Percentiles rank a stretch among this genome's conserved stretches.
These are phyloP conservation scores for Sminthurinus aureus DNA, from an alignment of 2,888 invertebrate species.

Conservation along the genomic window DNA sequence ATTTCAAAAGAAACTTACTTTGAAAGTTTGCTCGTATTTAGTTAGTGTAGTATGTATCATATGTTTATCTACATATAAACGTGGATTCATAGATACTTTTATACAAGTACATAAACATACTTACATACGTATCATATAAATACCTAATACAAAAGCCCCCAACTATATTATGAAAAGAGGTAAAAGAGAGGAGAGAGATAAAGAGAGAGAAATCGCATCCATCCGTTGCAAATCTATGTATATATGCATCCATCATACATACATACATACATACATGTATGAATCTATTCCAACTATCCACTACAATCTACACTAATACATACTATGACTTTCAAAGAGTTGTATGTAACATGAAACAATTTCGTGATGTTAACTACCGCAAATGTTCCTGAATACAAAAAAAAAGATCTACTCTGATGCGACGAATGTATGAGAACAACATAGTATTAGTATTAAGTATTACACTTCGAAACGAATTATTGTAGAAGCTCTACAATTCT, in stretches of 20 bases:
- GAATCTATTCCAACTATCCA: too few relatives aligned
- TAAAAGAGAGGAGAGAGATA: background rate
- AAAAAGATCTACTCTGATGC: background rate
- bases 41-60: too few relatives aligned
- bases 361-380: slow-evolving; percentile 5
- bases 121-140: background rate
- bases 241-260: background rate
- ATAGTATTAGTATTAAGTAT: too few relatives aligned
- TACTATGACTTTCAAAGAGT: background rate
- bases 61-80: too few relatives aligned
- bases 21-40: background rate
- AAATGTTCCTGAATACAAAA: background rate
- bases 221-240: slow-evolving; percentile 29
- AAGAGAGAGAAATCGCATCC: slow-evolving; percentile 21
- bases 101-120: too few relatives aligned
- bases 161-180: background rate
- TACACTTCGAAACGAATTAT: too few relatives aligned
- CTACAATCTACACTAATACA: background rate
- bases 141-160: background rate
- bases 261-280: too few relatives aligned
- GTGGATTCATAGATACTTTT: too few relatives aligned
- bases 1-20: background rate
- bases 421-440: background rate
- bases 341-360: slow-evolving; percentile 7
- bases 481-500: background rate